Percentiles rank a stretch among this genome's conserved stretches.
phyloP scores from a whole-genome alignment of 2,888 invertebrate species.

The Ernsta delagoae region DNA sequence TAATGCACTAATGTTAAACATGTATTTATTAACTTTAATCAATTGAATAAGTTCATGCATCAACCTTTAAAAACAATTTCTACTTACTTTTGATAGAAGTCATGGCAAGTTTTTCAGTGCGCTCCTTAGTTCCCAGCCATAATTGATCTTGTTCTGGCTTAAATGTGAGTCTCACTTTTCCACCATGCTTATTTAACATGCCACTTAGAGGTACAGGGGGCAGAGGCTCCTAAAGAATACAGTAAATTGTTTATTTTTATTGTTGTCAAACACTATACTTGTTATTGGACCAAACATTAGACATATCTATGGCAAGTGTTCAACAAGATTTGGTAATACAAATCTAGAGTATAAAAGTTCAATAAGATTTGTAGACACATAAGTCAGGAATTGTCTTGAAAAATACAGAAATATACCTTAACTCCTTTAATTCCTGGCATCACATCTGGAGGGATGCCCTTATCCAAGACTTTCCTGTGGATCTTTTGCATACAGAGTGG shows the following conservation, averaged over 20 bases:
- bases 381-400: no score
- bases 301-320: no score
- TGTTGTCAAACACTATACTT: no score
- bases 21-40: no score
- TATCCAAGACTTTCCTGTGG: constrained; percentile 94
- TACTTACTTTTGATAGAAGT: constrained; percentile 92
- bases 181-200: constrained; percentile 95
- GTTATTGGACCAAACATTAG: no score
- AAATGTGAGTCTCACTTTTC: constrained; percentile 95
- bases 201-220: constrained; percentile 93
- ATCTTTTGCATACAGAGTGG: constrained; percentile 90
- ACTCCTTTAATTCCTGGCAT: constrained; percentile 93
- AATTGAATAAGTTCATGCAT: no score
- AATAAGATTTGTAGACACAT: no score
- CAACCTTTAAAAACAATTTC: no score
- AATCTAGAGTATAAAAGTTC: no score
- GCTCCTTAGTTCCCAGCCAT: constrained; percentile 96
- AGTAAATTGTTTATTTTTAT: no score
- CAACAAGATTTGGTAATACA: no score
- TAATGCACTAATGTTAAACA: no score
- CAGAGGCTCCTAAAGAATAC: constrained; percentile 87
- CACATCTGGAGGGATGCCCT: constrained; percentile 95
- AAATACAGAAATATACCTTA: constrained; percentile 78
- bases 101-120: constrained; percentile 96
- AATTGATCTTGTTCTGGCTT: constrained; percentile 95